A percentile compares a stretch with the other conserved stretches of the same genome.
Conservation (phyloP, 1,140 invertebrate species). For the Riptortus pedestris region DNA sequence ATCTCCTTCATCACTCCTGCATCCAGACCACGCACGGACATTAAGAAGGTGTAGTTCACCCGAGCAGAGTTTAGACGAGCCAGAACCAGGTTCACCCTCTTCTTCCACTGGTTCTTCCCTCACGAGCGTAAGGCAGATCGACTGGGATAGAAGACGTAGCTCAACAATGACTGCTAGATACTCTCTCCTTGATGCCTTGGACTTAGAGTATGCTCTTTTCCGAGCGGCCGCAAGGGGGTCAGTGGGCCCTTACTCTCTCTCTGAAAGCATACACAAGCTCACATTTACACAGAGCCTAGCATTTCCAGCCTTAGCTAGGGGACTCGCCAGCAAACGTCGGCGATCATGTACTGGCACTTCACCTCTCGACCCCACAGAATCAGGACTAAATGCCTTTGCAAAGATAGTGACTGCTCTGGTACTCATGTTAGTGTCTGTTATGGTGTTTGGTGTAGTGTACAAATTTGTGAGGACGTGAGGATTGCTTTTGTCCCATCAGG, state of each 20-base stretch:
- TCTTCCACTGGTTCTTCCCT: conserved; percentile 48
- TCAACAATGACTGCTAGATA: conserved; percentile 58
- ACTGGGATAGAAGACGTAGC: conserved; percentile 38
- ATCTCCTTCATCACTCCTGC: conserved; percentile 40
- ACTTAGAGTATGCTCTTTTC: conserved; percentile 56
- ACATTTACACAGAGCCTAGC: conserved; percentile 64
- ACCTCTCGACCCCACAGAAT: conserved; percentile 43
- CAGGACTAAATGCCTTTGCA: conserved; percentile 31
- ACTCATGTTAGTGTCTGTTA: conserved; percentile 55
- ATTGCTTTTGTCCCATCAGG: conserved; percentile 50
- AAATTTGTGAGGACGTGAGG: conserved; percentile 67
- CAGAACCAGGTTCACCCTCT: conserved; percentile 34
- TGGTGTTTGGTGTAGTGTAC: conserved; percentile 63
- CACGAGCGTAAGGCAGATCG: conserved; percentile 32
- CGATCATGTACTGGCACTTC: conserved; percentile 32
- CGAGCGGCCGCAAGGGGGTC: conserved; percentile 56
- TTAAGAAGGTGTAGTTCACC: conserved; percentile 37
- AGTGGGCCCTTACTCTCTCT: conserved; percentile 58
- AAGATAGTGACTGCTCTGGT: conserved; percentile 51
- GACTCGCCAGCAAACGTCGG: conserved; percentile 52
- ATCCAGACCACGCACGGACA: conserved; percentile 41
- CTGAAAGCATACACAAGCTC: conserved; percentile 59
- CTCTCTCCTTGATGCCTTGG: conserved; percentile 57
- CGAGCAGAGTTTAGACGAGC: conserved; percentile 35
- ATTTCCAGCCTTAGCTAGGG: conserved; percentile 58